Percentiles rank a stretch among this genome's conserved stretches.
Conservation (phyloP, 2,113 vertebrate genomes). For the Gadus chalcogrammus region DNA sequence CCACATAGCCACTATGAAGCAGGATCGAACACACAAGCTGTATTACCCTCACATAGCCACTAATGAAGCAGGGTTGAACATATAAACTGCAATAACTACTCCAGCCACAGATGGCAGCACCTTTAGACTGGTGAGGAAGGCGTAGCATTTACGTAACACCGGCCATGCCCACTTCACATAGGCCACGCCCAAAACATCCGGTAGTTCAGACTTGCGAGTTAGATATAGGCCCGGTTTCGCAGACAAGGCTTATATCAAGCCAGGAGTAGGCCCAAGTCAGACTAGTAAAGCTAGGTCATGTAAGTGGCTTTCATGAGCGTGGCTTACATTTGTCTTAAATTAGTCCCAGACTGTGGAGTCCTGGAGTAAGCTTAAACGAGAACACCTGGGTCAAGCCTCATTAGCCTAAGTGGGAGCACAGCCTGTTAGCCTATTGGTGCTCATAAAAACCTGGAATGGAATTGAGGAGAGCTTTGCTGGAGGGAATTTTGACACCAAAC, state of each 20-base stretch:
- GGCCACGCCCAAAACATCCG: too few species aligned
- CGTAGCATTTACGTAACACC: too few species aligned
- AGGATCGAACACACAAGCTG: too few species aligned
- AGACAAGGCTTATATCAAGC: neutral
- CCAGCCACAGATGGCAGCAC: too few species aligned
- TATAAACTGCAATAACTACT: too few species aligned
- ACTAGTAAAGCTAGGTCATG: conserved; percentile 2
- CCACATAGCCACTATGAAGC: too few species aligned
- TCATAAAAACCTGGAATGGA: conserved; percentile 14
- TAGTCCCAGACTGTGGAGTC: neutral
- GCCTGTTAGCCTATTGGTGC: conserved; percentile 1
- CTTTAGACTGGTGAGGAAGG: too few species aligned
- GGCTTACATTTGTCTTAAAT: neutral
- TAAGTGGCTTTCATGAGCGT: neutral
- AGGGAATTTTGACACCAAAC: too few species aligned
- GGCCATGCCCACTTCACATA: too few species aligned
- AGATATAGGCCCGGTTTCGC: neutral
- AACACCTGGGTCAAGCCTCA: conserved; percentile 6
- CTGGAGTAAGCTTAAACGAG: conserved; percentile 3
- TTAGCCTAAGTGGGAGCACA: neutral
- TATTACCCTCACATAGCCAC: too few species aligned
- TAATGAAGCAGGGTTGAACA: too few species aligned
- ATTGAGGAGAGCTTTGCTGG: neutral
- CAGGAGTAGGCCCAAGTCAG: neutral
- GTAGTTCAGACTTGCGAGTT: too few species aligned